Percentiles rank a stretch among this genome's conserved stretches.
These are phyloP conservation scores for Coecobrya sp. DNA, from an alignment of 2,888 invertebrate genomes.

Conservation along the genomic window DNA sequence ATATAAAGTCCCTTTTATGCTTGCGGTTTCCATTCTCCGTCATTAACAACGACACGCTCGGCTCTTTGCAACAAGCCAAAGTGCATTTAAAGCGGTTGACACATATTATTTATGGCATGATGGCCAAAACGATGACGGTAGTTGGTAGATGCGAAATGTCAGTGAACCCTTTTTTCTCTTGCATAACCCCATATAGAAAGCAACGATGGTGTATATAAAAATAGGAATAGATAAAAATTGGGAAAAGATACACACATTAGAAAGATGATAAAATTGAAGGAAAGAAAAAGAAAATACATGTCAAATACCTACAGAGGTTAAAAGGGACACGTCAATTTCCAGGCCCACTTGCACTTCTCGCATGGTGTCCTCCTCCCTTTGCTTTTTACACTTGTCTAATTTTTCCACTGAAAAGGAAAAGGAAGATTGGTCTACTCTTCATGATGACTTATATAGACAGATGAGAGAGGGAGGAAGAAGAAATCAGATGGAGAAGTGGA, in stretches of 20 bases:
- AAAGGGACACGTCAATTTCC: slow-evolving; percentile 59
- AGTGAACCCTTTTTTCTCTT: slow-evolving; percentile 39
- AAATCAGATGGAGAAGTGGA: slow-evolving; percentile 31
- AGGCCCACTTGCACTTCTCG: slow-evolving; percentile 4
- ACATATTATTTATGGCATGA: slow-evolving; percentile 13
- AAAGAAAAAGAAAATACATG: background rate
- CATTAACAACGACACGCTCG: background rate
- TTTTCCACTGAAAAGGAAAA: slow-evolving; percentile 51
- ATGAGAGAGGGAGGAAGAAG: background rate
- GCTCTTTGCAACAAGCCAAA: background rate
- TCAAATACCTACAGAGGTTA: background rate
- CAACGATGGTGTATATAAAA: background rate
- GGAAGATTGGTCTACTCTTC: slow-evolving; percentile 2
- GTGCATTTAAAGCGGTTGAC: slow-evolving; percentile 25
- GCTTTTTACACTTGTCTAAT: slow-evolving; percentile 67
- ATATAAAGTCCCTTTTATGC: slow-evolving; percentile 1
- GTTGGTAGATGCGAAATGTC: slow-evolving; percentile 16
- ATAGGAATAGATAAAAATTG: background rate
- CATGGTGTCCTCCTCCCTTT: background rate
- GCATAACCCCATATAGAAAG: background rate
- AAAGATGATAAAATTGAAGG: background rate
- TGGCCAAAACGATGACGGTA: background rate
- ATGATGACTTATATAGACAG: slow-evolving; percentile 22
- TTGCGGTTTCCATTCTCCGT: background rate
- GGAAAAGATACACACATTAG: background rate